Evolutionary conservation across 1,140 invertebrate genomes (phyloP), one percentile per base, ranked within the genome.

Genomic region (Cydia splendana): DNA sequence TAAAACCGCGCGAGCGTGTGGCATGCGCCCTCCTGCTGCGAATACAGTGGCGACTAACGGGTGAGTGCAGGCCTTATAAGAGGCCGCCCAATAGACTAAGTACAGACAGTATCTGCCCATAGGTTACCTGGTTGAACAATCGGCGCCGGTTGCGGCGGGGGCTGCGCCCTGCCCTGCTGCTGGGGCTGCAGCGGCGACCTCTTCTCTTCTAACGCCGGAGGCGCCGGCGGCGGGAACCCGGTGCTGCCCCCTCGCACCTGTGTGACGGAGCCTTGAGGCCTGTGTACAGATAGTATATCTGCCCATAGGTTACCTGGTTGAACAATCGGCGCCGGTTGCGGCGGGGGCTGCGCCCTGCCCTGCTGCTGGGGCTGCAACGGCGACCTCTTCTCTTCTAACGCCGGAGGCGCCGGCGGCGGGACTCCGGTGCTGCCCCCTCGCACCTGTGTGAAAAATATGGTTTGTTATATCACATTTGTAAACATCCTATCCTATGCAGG

Each of bases 151-250:
- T 53, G 73, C 7, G 73, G 85, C 18, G 81, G 84, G 24, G 84
- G 84, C 78, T 87, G 87, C 12, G 80, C 87, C 69, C 88, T 83
- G 65, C 90, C 87, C 83, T 91, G 90, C 76, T 91, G 90, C 78
- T 91, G 84, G 0, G 84, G 84, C 81, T 87, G 86, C 9, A 85
- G 75, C 7, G 85, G 85, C 0, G 85, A 82, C 51, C 85, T 57
- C 75, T 85, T 85, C 80, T 87, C 84, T 7, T 81, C 77, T 24
- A 81, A 74, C 13, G 82, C 75, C 2, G 84, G 82, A 0, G 83
- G 69, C 45, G 80, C 76, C n/a, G 87, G 87, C 9, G 83, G 84
- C 20, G 85, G 83, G 12, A 38, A 81, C 28, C 84, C 82, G 2
- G 84, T 83, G 76, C 83, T 89, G 80, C 85, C 88, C 65, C 81